These are phyloP conservation scores for Prolemur simus DNA, from an alignment of 2,113 vertebrate species.

Conservation along the genomic window DNA sequence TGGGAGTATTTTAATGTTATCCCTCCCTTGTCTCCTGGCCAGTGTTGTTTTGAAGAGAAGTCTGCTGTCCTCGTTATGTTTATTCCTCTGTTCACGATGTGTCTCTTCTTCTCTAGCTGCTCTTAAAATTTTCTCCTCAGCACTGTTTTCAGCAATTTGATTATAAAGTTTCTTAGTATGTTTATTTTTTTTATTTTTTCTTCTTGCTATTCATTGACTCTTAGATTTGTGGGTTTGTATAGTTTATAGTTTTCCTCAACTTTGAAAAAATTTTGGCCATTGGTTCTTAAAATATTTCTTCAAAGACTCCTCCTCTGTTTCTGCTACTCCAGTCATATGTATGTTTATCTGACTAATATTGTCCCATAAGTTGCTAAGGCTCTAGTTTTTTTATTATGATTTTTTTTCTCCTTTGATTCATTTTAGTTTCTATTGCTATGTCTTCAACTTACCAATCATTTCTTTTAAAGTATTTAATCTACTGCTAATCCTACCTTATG, in stretches of 20 bases:
- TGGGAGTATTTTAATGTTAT: background rate
- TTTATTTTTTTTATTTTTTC: background rate
- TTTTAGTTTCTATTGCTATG: background rate
- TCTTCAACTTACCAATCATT: background rate
- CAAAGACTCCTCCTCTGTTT: background rate
- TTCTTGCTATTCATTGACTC: background rate
- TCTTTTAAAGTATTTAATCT: background rate
- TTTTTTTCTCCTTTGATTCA: background rate
- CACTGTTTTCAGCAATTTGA: background rate
- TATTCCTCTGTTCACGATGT: background rate
- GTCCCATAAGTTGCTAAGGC: background rate
- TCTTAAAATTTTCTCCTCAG: background rate
- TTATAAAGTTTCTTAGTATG: background rate
- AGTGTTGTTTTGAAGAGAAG: background rate
- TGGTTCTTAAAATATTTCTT: background rate
- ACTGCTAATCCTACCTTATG: background rate
- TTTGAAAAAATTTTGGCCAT: background rate
- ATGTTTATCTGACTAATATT: background rate
- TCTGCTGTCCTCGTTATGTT: background rate
- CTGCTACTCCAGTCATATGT: background rate
- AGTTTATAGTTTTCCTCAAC: background rate
- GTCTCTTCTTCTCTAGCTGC: background rate
- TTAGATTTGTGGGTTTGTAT: background rate
- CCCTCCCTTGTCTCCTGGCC: background rate
- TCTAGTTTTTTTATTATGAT: background rate